Evolutionary conservation across 2,888 invertebrate genomes (phyloP).

Genomic region (Archips crataeganus): DNA sequence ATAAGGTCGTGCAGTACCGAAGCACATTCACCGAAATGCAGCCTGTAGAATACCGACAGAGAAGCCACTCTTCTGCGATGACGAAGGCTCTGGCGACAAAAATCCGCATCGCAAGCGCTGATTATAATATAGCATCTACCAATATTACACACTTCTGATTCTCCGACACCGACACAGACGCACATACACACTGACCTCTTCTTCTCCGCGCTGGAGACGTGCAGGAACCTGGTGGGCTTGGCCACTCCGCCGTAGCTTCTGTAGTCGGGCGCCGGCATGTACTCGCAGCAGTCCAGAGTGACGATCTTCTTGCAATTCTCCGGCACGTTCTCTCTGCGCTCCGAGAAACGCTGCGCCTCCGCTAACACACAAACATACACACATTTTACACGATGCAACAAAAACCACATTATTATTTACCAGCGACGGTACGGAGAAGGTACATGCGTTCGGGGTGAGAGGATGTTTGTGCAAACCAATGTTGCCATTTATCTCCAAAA

Average conservation of each 20-base stretch:
- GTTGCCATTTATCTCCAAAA: too few species aligned
- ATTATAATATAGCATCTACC: too few species aligned
- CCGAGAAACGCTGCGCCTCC: conserved; percentile 90
- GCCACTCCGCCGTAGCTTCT: conserved; percentile 89
- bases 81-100: too few species aligned
- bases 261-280: conserved; percentile 92
- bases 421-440: too few species aligned
- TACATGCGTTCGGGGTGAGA: too few species aligned
- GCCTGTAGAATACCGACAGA: too few species aligned
- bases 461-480: too few species aligned
- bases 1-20: too few species aligned
- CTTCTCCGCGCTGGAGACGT: conserved; percentile 88
- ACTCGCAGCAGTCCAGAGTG: conserved; percentile 88
- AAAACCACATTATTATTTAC: neutral
- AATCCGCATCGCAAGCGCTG: too few species aligned
- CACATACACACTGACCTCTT: conserved; percentile 71
- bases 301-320: conserved; percentile 88
- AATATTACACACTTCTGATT: too few species aligned
- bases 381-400: neutral
- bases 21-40: too few species aligned
- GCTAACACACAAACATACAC: conserved; percentile 55
- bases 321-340: conserved; percentile 88
- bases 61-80: too few species aligned
- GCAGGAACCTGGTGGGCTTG: conserved; percentile 85
- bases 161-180: neutral